Evolutionary conservation across 2,888 invertebrate species (phyloP).

Genomic region (Eupithecia abbreviata): DNA sequence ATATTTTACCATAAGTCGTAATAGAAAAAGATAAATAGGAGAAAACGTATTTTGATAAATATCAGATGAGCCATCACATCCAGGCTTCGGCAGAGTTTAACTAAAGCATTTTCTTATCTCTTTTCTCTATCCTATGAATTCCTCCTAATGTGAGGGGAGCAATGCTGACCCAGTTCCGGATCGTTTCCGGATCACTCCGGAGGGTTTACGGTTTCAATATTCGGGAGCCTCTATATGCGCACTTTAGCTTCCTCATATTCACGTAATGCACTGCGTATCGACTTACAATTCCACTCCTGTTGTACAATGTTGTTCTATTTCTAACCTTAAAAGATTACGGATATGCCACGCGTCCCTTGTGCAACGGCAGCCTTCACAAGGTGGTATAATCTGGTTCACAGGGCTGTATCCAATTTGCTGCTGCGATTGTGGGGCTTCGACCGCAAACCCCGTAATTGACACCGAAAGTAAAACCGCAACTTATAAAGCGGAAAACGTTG

Average conservation of each 20-base stretch:
- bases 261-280: conserved; percentile 52
- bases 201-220: conserved; percentile 80
- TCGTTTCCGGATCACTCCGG: conserved; percentile 67
- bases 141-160: conserved; percentile 63
- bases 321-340: conserved; percentile 57
- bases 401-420: conserved; percentile 79
- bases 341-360: conserved; percentile 51
- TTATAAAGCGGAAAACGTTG: conserved; percentile 67
- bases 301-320: conserved; percentile 59
- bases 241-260: conserved; percentile 49
- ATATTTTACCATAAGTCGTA: background rate
- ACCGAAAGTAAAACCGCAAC: conserved; percentile 74
- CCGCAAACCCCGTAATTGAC: conserved; percentile 77
- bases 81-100: conserved; percentile 36
- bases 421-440: conserved; percentile 73
- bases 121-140: conserved; percentile 57
- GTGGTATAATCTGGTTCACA: conserved; percentile 74
- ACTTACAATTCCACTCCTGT: conserved; percentile 33
- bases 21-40: background rate
- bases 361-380: conserved; percentile 71
- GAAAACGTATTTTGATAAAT: conserved; percentile 38
- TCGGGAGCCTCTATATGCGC: conserved; percentile 61
- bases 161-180: conserved; percentile 73
- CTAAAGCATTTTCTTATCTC: conserved; percentile 47
- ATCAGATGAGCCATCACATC: conserved; percentile 43